Evolutionary conservation across 2,113 vertebrate genomes (phyloP).

Genomic region (Entelurus aequoreus): DNA sequence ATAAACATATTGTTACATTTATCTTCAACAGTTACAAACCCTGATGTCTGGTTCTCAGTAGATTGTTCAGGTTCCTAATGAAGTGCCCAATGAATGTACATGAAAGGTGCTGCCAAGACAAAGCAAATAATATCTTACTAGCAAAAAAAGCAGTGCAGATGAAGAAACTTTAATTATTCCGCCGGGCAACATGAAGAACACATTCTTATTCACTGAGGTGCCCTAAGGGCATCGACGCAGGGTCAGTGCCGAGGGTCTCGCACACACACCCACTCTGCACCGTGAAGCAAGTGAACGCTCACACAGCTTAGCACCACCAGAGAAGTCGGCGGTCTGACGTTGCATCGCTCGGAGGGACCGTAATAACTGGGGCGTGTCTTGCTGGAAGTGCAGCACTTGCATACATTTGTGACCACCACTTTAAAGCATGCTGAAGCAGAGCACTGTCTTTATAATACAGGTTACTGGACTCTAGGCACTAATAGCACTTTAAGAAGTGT

Average conservation of each 20-base stretch:
- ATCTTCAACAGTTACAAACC: too few relatives aligned
- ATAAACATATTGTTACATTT: too few relatives aligned
- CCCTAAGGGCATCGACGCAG: constrained; percentile 18
- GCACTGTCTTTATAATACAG: neutral
- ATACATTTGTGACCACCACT: constrained; percentile 5
- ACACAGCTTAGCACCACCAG: constrained; percentile 8
- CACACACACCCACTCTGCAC: constrained; percentile 34
- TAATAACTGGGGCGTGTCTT: neutral
- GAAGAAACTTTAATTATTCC: constrained; percentile 33
- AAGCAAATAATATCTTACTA: neutral
- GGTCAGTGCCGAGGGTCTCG: constrained; percentile 31
- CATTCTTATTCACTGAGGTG: constrained; percentile 37
- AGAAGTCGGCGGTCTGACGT: constrained; percentile 14
- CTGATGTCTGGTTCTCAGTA: too few relatives aligned
- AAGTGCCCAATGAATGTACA: neutral
- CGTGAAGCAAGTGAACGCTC: constrained; percentile 11
- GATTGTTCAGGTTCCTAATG: neutral
- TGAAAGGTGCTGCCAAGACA: neutral
- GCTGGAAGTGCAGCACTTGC: constrained; percentile 10
- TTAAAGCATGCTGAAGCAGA: neutral
- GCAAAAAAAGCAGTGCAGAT: constrained; percentile 25
- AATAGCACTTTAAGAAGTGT: too few relatives aligned
- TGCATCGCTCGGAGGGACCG: constrained; percentile 21
- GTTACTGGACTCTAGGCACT: too few relatives aligned
- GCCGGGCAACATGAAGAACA: constrained; percentile 27